Conservation (phyloP, 2,888 invertebrate genomes). For the Ceramica pisi region DNA sequence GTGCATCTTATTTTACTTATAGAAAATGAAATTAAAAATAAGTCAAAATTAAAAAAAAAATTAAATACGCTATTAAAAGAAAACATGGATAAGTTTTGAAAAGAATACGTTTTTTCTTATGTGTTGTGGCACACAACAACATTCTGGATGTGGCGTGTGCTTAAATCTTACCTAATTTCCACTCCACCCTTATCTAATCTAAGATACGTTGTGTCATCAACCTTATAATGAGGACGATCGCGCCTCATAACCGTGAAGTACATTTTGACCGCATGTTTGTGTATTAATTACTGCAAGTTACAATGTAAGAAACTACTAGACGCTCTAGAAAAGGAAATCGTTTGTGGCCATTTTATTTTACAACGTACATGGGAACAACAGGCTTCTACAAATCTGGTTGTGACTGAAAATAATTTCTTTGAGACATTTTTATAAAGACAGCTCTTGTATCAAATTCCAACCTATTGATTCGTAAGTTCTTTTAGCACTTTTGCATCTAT, state of each 20-base stretch:
- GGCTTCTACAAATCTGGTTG: too few relatives aligned
- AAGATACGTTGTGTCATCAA: constrained; percentile 68
- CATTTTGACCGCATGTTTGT: background rate
- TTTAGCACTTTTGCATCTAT: too few relatives aligned
- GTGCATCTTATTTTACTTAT: too few relatives aligned
- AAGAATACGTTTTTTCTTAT: background rate
- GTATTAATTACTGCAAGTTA: constrained; percentile 11
- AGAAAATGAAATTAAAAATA: too few relatives aligned
- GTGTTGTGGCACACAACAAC: constrained; percentile 52
- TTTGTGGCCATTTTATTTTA: background rate
- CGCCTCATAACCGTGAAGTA: constrained; percentile 33
- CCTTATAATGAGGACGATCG: constrained; percentile 64
- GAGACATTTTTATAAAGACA: too few relatives aligned
- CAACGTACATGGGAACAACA: background rate
- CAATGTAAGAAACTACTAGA: background rate
- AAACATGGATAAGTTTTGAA: too few relatives aligned
- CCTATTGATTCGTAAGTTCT: too few relatives aligned
- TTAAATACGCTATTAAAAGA: too few relatives aligned
- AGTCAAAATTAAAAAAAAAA: too few relatives aligned
- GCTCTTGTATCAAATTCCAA: too few relatives aligned
- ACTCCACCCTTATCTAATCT: constrained; percentile 70
- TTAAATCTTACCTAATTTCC: constrained; percentile 67
- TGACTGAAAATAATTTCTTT: too few relatives aligned
- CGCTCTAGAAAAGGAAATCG: background rate
- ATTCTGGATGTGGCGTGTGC: constrained; percentile 63